Evolutionary conservation across 2,113 vertebrate genomes (phyloP), one percentile per base, ranked within the genome.

Genomic region (Pelobates fuscus): DNA sequence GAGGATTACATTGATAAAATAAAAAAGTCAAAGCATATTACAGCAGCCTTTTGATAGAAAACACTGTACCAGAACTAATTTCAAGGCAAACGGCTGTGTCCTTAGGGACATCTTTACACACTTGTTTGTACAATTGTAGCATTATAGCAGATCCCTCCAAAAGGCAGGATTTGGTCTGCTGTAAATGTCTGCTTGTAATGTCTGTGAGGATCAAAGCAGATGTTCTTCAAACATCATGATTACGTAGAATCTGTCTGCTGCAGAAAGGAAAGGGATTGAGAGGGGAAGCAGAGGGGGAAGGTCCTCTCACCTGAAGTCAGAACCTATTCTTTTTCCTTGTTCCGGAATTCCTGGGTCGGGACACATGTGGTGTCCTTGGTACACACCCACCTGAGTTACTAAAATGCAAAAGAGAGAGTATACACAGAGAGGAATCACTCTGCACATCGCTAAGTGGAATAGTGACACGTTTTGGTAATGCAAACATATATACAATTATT

Each of bases 331-430:
- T 94, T 97, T 98, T 77, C 97, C 97, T 84, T 93, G 90, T 85
- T 98, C 96, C 2, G 97, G 97, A 86, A 96, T 94, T 84, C 96
- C 97, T 57, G 97, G 97, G 83, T 99, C 96, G 81, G 96, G 95
- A 89, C 97, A 99, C 94, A 98, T 96, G 93, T 98, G 97, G 90
- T 97, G 96, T 81, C 96, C 96, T 91, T 98, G 97, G 70, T 94
- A 96, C 71, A 98, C 96, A 80, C 96, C 97, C 94, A 97, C 97
- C 90, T 99, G 96, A 84, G 96, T 98, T 92, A 98, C 97, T 98
- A 89, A 85, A 90, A 92, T 82, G 89, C 88, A 93, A 89, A 86
- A 82, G 85, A 93, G 83, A 91, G 87, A 76, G 72, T 41, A 76
- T 84, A 92, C 83, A 87, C 83, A 92, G 88, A 91, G 84, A 91